Percentiles rank a stretch among this genome's conserved stretches.
Evolutionary conservation across 2,113 vertebrate genomes (phyloP).

Genomic region (Psephotus haematonotus): DNA sequence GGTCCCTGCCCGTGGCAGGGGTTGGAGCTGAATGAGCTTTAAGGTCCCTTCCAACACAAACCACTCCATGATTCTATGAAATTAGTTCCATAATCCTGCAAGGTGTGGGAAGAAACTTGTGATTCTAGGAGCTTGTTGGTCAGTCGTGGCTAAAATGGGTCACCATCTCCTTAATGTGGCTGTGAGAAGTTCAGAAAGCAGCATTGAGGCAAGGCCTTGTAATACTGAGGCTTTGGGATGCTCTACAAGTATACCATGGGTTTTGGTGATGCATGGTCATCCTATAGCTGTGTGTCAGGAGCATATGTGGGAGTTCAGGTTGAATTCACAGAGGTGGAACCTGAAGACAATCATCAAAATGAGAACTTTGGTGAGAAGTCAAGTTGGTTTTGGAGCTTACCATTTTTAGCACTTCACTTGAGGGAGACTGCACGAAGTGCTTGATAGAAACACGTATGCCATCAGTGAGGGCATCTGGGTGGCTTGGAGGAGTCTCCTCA

Average conservation of each 20-base stretch:
- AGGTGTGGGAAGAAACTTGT: background rate
- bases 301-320: background rate
- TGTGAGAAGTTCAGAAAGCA: background rate
- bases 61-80: background rate
- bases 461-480: background rate
- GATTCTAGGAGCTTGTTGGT: background rate
- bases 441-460: background rate
- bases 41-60: background rate
- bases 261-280: background rate
- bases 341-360: background rate
- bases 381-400: background rate
- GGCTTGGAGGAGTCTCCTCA: background rate
- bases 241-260: background rate
- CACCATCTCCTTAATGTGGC: background rate
- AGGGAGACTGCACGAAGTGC: background rate
- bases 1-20: background rate
- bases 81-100: background rate
- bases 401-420: background rate
- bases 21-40: background rate
- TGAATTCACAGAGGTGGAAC: background rate
- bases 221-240: accelerated
- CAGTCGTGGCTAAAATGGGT: accelerated
- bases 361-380: background rate
- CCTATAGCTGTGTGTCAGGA: background rate
- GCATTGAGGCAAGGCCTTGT: background rate